phyloP scores from a whole-genome alignment of 1,140 invertebrate species.

The Chlorops oryzae region DNA sequence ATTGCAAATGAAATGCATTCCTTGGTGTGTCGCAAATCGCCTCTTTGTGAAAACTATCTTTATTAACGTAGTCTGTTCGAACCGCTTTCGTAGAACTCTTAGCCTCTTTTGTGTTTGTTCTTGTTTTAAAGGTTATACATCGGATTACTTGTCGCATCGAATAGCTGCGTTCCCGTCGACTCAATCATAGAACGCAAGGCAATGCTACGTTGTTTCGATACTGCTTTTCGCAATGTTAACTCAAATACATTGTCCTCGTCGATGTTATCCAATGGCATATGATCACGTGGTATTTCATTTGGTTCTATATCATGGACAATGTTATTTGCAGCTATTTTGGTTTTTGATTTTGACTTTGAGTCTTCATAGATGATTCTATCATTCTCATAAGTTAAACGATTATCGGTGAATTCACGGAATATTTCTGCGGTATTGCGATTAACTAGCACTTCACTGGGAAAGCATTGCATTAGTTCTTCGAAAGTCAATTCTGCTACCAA shows the following conservation, averaged over 20 bases:
- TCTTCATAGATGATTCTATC: conserved; percentile 30
- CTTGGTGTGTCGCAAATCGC: no score
- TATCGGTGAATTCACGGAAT: conserved; percentile 40
- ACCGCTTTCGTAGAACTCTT: no score
- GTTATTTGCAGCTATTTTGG: conserved; percentile 11
- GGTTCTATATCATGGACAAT: neutral
- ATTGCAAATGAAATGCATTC: no score
- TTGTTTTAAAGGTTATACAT: conserved; percentile 36
- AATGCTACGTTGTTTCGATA: conserved; percentile 43
- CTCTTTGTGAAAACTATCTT: no score
- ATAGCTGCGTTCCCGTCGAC: conserved; percentile 43
- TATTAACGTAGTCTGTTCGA: no score
- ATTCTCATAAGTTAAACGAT: conserved; percentile 32
- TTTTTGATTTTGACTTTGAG: neutral
- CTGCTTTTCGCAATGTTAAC: conserved; percentile 37
- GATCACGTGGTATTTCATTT: conserved; percentile 16
- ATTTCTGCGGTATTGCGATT: conserved; percentile 35
- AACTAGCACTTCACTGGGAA: conserved; percentile 39
- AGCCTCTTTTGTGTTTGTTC: neutral
- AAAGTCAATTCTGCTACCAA: conserved; percentile 37
- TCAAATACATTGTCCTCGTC: conserved; percentile 45
- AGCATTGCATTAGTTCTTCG: conserved; percentile 42
- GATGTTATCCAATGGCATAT: conserved; percentile 43
- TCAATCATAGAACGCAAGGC: conserved; percentile 43
- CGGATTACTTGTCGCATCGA: conserved; percentile 43